Conservation (phyloP, 2,888 invertebrate genomes). For the Argyra leucocephala region DNA sequence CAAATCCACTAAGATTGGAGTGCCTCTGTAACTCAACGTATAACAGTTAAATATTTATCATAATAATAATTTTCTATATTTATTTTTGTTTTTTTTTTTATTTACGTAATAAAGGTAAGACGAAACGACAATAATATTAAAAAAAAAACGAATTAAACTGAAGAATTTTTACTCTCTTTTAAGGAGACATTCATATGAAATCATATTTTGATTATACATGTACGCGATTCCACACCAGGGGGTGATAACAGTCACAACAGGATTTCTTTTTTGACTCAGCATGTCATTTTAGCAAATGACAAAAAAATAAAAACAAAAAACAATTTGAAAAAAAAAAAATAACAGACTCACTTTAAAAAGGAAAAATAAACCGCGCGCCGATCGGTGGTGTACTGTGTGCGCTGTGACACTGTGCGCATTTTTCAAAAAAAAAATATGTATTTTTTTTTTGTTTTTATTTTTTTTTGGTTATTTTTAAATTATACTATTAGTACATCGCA, state of each 20-base stretch:
- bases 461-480: too few species aligned
- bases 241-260: background rate
- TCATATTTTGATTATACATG: constrained; percentile 4
- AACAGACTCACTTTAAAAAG: background rate
- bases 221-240: constrained; percentile 4
- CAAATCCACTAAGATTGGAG: too few species aligned
- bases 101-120: background rate
- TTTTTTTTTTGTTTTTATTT: too few species aligned
- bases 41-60: background rate
- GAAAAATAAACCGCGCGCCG: background rate
- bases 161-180: too few species aligned
- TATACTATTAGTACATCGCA: too few species aligned
- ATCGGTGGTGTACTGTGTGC: background rate
- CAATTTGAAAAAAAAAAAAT: too few species aligned
- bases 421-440: too few species aligned
- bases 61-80: background rate
- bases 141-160: background rate
- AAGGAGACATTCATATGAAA: background rate
- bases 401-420: background rate
- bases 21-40: background rate
- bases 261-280: background rate
- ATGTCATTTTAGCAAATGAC: background rate
- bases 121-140: background rate
- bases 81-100: background rate
- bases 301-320: too few species aligned